Evolutionary conservation across 2,797 vertebrate species (phyloP).

Genomic region (Poliocrania exsul): DNA sequence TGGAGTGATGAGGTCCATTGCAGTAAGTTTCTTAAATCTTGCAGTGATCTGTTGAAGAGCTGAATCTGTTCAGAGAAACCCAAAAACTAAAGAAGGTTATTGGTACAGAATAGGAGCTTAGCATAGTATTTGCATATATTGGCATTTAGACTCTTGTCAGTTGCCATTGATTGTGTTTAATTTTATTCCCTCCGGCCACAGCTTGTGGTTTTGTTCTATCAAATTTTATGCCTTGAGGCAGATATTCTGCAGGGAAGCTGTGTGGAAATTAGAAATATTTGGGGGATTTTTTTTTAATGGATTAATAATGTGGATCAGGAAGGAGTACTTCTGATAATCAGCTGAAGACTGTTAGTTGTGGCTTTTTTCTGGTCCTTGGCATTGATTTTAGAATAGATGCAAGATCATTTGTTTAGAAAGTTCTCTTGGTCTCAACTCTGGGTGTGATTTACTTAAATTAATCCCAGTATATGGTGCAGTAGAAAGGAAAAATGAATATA

Average conservation of each 20-base stretch:
- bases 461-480: neutral
- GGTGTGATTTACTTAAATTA: neutral
- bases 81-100: neutral
- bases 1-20: conserved; percentile 94
- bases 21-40: conserved; percentile 75
- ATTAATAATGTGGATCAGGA: neutral
- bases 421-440: neutral
- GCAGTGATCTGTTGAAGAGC: neutral
- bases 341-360: neutral
- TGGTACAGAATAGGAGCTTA: neutral
- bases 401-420: neutral
- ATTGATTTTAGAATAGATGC: neutral
- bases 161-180: neutral
- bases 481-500: neutral
- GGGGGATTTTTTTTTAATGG: neutral
- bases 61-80: neutral
- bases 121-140: neutral
- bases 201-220: neutral
- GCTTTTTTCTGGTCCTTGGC: neutral
- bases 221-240: neutral
- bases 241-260: neutral
- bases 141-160: neutral
- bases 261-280: neutral
- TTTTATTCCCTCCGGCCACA: neutral
- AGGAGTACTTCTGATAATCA: neutral